A percentile compares a stretch with the other conserved stretches of the same genome.
Conservation (phyloP, 64 coral and sea anemone species). For the Catalaphyllia jardinei region DNA sequence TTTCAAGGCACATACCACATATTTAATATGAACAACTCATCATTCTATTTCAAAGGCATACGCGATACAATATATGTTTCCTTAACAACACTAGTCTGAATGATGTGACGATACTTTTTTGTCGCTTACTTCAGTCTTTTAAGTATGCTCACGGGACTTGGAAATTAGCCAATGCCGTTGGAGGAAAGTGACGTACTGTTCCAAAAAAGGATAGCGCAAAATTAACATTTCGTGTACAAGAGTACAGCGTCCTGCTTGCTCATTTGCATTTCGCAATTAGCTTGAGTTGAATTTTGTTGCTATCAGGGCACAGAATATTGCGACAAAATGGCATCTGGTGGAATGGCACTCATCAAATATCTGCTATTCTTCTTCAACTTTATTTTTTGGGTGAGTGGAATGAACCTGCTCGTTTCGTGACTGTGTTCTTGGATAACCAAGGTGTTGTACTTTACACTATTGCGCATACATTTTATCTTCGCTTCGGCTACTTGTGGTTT, state of each 20-base stretch:
- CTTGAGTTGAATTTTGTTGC: background rate
- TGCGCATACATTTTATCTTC: background rate
- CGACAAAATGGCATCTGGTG: slow-evolving; percentile 79
- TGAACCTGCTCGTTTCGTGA: background rate
- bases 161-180: slow-evolving; percentile 12
- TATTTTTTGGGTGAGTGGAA: slow-evolving; percentile 86
- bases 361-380: slow-evolving; percentile 89
- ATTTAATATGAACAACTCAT: background rate
- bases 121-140: background rate
- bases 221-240: background rate
- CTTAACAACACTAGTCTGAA: background rate
- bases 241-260: background rate
- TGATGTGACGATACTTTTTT: background rate
- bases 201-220: background rate
- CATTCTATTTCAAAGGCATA: background rate
- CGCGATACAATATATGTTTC: background rate
- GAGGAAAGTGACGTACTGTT: slow-evolving; percentile 15
- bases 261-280: slow-evolving; percentile 67
- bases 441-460: background rate
- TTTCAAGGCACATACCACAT: too few relatives aligned
- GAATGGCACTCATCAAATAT: slow-evolving; percentile 89
- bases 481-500: background rate
- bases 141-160: background rate
- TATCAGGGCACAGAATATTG: background rate
- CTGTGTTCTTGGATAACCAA: background rate